A percentile compares a stretch with the other conserved stretches of the same genome.
Conservation (phyloP, 2,888 invertebrate species). For the Anaspis maculata region DNA sequence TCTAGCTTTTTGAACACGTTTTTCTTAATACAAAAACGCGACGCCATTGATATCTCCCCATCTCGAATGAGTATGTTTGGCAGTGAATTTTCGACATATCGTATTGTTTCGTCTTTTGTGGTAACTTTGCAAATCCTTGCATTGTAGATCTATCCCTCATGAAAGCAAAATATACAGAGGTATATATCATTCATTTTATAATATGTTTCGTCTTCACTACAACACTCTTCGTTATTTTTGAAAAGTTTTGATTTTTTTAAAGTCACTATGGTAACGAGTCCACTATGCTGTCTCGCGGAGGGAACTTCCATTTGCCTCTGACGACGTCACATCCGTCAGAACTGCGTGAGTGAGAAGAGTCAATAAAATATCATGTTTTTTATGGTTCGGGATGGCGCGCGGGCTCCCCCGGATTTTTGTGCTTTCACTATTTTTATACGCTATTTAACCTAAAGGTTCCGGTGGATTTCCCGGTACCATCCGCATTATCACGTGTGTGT, state of each 20-base stretch:
- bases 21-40: too few species aligned
- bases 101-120: conserved; percentile 9
- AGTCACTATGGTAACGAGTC: conserved; percentile 25
- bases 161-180: conserved; percentile 21
- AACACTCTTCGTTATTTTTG: conserved; percentile 25
- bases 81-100: conserved; percentile 12
- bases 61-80: too few species aligned
- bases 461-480: too few species aligned
- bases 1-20: too few species aligned
- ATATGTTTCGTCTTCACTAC: conserved; percentile 23
- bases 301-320: conserved; percentile 40
- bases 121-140: conserved; percentile 28
- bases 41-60: too few species aligned
- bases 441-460: too few species aligned
- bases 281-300: conserved; percentile 36
- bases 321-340: conserved; percentile 34
- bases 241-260: conserved; percentile 13
- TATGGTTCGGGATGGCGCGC: too few species aligned
- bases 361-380: too few species aligned
- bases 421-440: too few species aligned
- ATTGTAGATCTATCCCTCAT: conserved; percentile 11
- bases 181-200: conserved; percentile 21
- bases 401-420: too few species aligned
- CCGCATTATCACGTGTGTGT: too few species aligned
- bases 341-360: too few species aligned